A percentile compares a stretch with the other conserved stretches of the same genome.
Evolutionary conservation across 1,140 invertebrate species (phyloP).

Genomic region (Psilanteris sp.): DNA sequence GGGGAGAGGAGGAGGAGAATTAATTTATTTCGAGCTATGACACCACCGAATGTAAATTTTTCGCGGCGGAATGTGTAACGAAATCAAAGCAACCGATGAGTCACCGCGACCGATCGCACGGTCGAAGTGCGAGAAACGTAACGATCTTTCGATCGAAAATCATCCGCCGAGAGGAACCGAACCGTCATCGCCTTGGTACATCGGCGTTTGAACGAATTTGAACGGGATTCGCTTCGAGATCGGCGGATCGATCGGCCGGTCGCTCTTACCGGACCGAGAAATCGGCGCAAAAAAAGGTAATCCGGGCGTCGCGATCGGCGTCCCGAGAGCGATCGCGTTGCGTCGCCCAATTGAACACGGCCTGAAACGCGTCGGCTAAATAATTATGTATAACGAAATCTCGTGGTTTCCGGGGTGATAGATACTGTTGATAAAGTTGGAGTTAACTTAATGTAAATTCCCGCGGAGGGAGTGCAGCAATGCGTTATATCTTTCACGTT

Average conservation of each 20-base stretch:
- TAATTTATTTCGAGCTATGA: conserved; percentile 17
- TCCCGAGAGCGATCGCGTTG: not conserved
- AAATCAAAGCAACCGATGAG: conserved; percentile 32
- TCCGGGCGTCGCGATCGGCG: conserved; percentile 1
- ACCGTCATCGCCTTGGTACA: conserved; percentile 15
- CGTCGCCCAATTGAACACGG: no score
- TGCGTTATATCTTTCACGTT: conserved; percentile 43
- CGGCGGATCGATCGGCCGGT: conserved; percentile 7
- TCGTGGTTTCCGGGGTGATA: conserved; percentile 44
- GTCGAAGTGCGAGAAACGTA: not conserved
- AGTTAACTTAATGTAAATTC: conserved; percentile 62
- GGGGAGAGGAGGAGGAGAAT: not conserved
- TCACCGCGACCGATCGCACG: conserved; percentile 13
- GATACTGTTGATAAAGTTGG: conserved; percentile 32
- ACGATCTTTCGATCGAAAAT: no score
- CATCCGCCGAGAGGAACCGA: no score
- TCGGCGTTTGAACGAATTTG: conserved; percentile 29
- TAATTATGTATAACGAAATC: conserved; percentile 52
- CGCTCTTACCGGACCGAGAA: no score
- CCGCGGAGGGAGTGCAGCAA: conserved; percentile 15
- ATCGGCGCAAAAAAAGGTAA: conserved; percentile 29
- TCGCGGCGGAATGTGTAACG: conserved; percentile 18
- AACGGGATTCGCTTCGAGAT: conserved; percentile 44
- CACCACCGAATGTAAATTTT: conserved; percentile 19
- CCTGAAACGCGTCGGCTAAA: no score